Base-by-base conservation (phyloP, 2,797 vertebrate genomes). In the Carduelis carduelis region DNA sequence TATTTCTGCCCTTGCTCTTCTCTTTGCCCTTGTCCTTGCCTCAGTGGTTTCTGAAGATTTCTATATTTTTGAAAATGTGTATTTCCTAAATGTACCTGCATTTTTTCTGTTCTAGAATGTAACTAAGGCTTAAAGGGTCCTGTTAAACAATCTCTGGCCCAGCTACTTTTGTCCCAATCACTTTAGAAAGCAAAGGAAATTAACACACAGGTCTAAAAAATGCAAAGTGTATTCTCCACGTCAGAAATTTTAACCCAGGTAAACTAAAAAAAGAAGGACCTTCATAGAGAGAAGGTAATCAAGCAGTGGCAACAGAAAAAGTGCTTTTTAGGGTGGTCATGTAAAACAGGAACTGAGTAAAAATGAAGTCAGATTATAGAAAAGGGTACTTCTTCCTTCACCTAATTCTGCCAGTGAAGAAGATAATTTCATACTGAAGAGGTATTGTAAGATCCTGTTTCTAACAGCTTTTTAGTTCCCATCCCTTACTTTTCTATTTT, bases 181-280 rank as follows among this genome's bases (percentile, higher is more conserved):
- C 4, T 47, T 12, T 34, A 37, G 44, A 87, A 66, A 76, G 9
- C 10, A 60, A 61, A 83, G 9, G 3, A 89, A 72, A 82, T 24
- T 79, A 65, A 55, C 19, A 64, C 1, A 0, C 4, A 39, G 4
- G 18, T 69, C 84, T 89, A 18, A 76, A 76, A 93, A 90, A 57
- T 13, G 9, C 1, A 16, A 56, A 26, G 2, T 46, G 32, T 69
- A 39, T 59, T 5, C 1, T 12, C 14, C 10, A 26, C 8, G 8
- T 60, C 53, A 76, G 32, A 69, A 72, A 82, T 87, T 37, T 52
- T 66, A 28, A 43, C 18, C 9, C 32, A 55, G 4, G 11, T 39
- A 39, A 39, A 15, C 39, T 61, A 84, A 69, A 59, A 24, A 82
- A 60, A 52, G n/a, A 4, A 59, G 12, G 3, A 30, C 17, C 26